Conservation (phyloP, 2,888 invertebrate species). For the Lasioglossum leucozonium region DNA sequence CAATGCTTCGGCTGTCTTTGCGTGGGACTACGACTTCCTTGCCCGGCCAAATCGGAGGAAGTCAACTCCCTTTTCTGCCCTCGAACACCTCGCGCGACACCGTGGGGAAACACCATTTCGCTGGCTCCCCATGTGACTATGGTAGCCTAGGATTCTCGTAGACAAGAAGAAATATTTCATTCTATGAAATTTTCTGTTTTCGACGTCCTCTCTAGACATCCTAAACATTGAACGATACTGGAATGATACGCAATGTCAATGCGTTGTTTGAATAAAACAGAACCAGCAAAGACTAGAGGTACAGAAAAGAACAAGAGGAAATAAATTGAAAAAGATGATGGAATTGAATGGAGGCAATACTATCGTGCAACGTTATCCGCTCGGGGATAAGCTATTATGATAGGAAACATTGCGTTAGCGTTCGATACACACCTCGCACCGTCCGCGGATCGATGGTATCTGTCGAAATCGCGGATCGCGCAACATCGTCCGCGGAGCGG, state of each 20-base stretch:
- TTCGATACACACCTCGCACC: neutral
- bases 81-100: neutral
- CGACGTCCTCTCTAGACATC: no score
- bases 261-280: neutral
- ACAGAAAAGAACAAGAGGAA: neutral
- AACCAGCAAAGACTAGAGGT: neutral
- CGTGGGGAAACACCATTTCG: neutral
- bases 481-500: neutral
- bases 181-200: no score
- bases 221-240: neutral
- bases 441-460: neutral
- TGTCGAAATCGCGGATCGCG: neutral
- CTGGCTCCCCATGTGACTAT: neutral
- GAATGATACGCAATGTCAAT: neutral
- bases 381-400: neutral
- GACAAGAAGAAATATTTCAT: neutral
- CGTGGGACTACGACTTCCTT: constrained; percentile 65
- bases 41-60: neutral
- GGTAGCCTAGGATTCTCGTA: neutral
- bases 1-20: constrained; percentile 73
- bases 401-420: neutral
- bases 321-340: neutral
- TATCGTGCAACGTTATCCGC: neutral
- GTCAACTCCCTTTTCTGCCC: neutral
- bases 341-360: neutral